phyloP scores from a whole-genome alignment of 2,888 invertebrate genomes.

The Cephus pulcher region DNA sequence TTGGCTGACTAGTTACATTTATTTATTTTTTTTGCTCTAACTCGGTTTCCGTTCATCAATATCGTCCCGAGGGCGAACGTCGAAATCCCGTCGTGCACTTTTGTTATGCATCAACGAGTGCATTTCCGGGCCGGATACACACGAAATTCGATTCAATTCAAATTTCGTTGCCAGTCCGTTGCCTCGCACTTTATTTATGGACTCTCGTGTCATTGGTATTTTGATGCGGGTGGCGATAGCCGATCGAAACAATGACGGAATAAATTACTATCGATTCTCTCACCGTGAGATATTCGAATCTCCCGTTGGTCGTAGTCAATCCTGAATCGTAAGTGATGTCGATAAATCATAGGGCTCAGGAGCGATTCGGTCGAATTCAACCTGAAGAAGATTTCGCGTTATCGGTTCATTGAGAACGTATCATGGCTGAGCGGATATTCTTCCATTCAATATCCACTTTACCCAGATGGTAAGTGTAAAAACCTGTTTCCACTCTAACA shows the following conservation, averaged over 20 bases:
- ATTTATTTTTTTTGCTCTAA: not conserved
- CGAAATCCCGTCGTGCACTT: constrained; percentile 9
- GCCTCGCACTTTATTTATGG: constrained; percentile 18
- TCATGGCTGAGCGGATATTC: not conserved
- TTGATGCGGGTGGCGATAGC: constrained; percentile 13
- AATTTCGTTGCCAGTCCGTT: constrained; percentile 10
- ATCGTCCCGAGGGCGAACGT: not conserved
- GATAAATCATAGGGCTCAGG: not conserved
- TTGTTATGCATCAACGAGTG: constrained; percentile 22
- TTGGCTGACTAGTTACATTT: not conserved
- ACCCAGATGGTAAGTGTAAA: not conserved
- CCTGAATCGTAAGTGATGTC: not conserved
- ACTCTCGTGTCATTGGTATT: constrained; percentile 20
- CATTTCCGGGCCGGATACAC: constrained; percentile 21
- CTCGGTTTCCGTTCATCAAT: not conserved
- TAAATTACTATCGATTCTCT: not conserved
- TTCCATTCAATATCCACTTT: not conserved
- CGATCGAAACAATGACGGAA: not conserved
- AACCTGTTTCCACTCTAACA: not conserved
- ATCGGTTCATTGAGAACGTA: not conserved
- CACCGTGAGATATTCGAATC: not conserved
- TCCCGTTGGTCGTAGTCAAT: not conserved
- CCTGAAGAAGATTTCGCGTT: not conserved
- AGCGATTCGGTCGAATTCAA: not conserved
- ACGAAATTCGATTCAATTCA: constrained; percentile 25